Percentiles rank a stretch among this genome's conserved stretches.
These are phyloP conservation scores for Sycon ciliatum DNA, from an alignment of 37 sponge, comb jelly and placozoan genomes.

Conservation along the genomic window DNA sequence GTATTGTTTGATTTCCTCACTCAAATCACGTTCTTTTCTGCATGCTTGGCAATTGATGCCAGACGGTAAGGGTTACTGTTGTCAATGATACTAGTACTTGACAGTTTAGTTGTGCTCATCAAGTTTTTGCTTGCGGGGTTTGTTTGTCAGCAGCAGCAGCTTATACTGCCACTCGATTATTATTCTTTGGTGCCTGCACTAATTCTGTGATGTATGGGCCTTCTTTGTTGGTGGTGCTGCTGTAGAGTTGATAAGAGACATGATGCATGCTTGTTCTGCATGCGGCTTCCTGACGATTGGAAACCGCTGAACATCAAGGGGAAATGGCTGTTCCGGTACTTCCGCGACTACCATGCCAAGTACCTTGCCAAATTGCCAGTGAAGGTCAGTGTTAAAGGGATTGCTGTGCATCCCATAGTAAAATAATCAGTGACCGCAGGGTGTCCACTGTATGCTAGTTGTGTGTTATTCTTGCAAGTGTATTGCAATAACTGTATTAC, in stretches of 20 bases:
- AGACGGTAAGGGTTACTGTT: conserved; percentile 12
- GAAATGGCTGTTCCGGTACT: background rate
- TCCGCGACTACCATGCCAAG: background rate
- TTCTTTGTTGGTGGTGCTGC: background rate
- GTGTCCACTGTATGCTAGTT: too few species aligned
- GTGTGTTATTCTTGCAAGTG: too few species aligned
- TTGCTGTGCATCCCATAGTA: background rate
- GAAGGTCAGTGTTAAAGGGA: background rate
- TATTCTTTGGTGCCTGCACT: background rate
- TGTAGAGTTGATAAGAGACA: background rate
- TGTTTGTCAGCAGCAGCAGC: background rate
- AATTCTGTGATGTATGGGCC: background rate
- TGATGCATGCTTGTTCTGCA: conserved; percentile 15
- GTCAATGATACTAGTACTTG: background rate
- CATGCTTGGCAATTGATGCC: conserved; percentile 25
- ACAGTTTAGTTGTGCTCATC: background rate
- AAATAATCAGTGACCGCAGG: too few species aligned
- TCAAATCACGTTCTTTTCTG: conserved; percentile 38
- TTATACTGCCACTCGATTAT: background rate
- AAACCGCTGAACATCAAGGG: background rate
- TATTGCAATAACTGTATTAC: too few species aligned
- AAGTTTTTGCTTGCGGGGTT: background rate
- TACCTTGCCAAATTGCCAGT: background rate
- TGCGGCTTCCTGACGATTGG: background rate
- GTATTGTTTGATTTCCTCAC: conserved; percentile 18